phyloP scores from a whole-genome alignment of 2,888 invertebrate species.

The Synanthedon tipuliformis region DNA sequence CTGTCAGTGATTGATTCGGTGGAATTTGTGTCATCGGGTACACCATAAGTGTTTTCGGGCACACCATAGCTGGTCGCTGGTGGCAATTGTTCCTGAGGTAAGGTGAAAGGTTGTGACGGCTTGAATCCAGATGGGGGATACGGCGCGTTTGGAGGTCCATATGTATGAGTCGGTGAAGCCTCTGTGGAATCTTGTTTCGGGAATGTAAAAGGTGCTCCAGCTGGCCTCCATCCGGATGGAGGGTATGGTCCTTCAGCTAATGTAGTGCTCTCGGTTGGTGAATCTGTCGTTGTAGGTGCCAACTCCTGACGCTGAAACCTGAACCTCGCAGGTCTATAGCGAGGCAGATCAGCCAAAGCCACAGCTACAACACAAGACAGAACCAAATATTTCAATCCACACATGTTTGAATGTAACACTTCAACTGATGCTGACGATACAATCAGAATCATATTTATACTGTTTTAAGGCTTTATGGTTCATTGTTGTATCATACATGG shows the following conservation, averaged over 20 bases:
- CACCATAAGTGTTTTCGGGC: slow-evolving; percentile 37
- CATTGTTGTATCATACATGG: slow-evolving; percentile 52
- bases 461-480: slow-evolving; percentile 32
- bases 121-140: slow-evolving; percentile 60
- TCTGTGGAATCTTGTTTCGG: slow-evolving; percentile 21
- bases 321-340: slow-evolving; percentile 57
- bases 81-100: slow-evolving; percentile 38
- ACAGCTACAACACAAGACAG: slow-evolving; percentile 31
- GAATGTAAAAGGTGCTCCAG: slow-evolving; percentile 40
- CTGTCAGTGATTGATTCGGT: slow-evolving; percentile 28
- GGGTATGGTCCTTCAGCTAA: slow-evolving; percentile 14
- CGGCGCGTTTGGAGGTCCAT: slow-evolving; percentile 34
- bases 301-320: slow-evolving; percentile 55
- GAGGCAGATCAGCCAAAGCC: slow-evolving; percentile 52
- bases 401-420: slow-evolving; percentile 29
- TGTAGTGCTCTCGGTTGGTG: slow-evolving; percentile 43
- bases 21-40: slow-evolving; percentile 34
- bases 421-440: slow-evolving; percentile 12
- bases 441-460: slow-evolving; percentile 31
- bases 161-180: slow-evolving; percentile 24
- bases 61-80: slow-evolving; percentile 39
- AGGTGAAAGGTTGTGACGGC: slow-evolving; percentile 42
- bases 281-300: slow-evolving; percentile 53
- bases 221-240: slow-evolving; percentile 52
- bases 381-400: slow-evolving; percentile 27